These are phyloP conservation scores for Drosophila melanica DNA, from an alignment of 1,140 invertebrate genomes.

Conservation along the genomic window DNA sequence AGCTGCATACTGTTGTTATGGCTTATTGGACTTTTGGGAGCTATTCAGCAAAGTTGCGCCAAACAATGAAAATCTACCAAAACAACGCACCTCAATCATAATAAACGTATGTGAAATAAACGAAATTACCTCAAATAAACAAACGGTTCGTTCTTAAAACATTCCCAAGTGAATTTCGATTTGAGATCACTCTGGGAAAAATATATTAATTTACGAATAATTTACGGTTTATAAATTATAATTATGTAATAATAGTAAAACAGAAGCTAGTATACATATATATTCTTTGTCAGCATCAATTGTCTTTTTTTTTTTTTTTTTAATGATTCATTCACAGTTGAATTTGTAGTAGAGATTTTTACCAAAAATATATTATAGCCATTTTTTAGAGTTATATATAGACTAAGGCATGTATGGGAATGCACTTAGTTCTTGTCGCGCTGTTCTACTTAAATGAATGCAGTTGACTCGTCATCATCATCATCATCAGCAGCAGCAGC, in stretches of 20 bases:
- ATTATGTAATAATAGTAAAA: too few relatives aligned
- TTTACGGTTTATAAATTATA: too few relatives aligned
- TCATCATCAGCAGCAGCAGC: not conserved
- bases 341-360: too few relatives aligned
- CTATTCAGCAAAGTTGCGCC: conserved; percentile 6
- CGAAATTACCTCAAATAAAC: not conserved
- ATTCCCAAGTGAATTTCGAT: not conserved
- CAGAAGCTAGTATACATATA: too few relatives aligned
- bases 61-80: conserved; percentile 9
- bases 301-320: too few relatives aligned
- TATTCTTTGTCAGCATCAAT: too few relatives aligned
- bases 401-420: not conserved
- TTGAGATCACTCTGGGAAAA: not conserved
- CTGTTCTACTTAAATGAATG: conserved; percentile 11
- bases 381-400: too few relatives aligned
- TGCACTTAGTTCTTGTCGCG: conserved; percentile 4
- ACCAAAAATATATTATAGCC: too few relatives aligned
- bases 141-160: too few relatives aligned
- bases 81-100: conserved; percentile 7
- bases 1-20: conserved; percentile 36
- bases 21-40: conserved; percentile 14
- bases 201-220: too few relatives aligned
- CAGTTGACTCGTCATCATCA: conserved; percentile 22
- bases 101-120: conserved; percentile 5
- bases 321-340: too few relatives aligned